Evolutionary conservation across 2,113 vertebrate genomes (phyloP), one percentile per base, ranked within the genome.

Genomic region (Arvicanthis niloticus): DNA sequence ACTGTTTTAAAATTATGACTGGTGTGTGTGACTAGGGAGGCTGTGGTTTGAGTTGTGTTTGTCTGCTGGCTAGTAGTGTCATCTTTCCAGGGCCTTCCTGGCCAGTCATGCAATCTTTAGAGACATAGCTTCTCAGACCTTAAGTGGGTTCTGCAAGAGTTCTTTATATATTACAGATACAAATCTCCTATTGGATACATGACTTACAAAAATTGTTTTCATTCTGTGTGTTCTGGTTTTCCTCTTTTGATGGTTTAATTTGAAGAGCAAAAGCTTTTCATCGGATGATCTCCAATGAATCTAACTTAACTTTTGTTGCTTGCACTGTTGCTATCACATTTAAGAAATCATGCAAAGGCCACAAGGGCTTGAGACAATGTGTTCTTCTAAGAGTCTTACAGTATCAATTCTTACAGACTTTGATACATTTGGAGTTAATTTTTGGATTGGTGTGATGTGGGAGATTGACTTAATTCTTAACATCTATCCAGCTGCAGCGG

Each of bases 261-360:
- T 85, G 45, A 85, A 76, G 40, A 31, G 67, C 45, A 51, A 48
- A 93, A 34, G 10, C 65, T 70, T 93, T 94, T 95, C 78, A 95
- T 91, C 94, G 84, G 68, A 95, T 37, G 19, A 31, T 45, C 19
- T 84, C 58, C 7, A 42, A 0, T 58, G 45, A 62, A 67, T 72
- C 37, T 76, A 45, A 40, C 68, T 80, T 91, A 81, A 24, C 73
- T 95, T 67, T 81, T 60, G 45, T 93, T 86, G 42, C 1, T 89
- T 85, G n/a, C 78, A 56, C 7, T 95, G 82, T n/a, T 40, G 58
- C 19, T 45, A 1, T 40, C 40, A 87, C 24, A 60, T n/a, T 19
- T 91, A 93, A 86, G 53, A 76, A 95, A 89, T 21, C 26, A 58
- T 56, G 26, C 82, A 86, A 73, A 91, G 72, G 19, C 84, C 65